Evolutionary conservation across 2,888 invertebrate genomes (phyloP).

Genomic region (Meghimatium bilineatum): DNA sequence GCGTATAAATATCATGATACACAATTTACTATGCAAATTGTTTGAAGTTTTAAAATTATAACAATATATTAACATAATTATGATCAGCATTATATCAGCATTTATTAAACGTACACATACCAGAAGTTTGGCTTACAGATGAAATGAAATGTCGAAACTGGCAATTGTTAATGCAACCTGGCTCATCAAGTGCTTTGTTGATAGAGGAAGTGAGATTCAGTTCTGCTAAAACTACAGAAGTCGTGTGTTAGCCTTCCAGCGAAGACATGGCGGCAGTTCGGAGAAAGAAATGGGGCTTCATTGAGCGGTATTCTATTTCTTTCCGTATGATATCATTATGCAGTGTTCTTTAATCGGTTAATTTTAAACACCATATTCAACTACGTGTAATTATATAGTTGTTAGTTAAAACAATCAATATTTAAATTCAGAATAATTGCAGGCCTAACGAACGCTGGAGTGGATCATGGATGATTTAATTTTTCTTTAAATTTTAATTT

Average conservation of each 20-base stretch:
- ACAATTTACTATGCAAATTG: too few species aligned
- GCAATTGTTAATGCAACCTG: background rate
- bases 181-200: conserved; percentile 6
- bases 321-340: background rate
- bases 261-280: conserved; percentile 35
- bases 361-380: background rate
- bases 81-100: background rate
- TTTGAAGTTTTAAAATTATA: too few species aligned
- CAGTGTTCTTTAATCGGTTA: background rate
- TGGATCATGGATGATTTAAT: too few species aligned
- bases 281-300: background rate
- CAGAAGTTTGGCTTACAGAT: background rate
- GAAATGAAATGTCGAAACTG: background rate
- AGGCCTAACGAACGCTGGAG: too few species aligned
- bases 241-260: background rate
- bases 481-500: too few species aligned
- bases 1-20: too few species aligned
- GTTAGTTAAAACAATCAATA: too few species aligned
- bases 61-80: too few species aligned
- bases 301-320: background rate
- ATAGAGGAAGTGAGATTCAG: conserved; percentile 2
- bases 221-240: background rate
- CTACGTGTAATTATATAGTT: background rate
- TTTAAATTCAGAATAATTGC: too few species aligned
- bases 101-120: background rate